These are phyloP conservation scores for Ceratina australensis DNA, from an alignment of 1,140 invertebrate genomes.

Conservation along the genomic window DNA sequence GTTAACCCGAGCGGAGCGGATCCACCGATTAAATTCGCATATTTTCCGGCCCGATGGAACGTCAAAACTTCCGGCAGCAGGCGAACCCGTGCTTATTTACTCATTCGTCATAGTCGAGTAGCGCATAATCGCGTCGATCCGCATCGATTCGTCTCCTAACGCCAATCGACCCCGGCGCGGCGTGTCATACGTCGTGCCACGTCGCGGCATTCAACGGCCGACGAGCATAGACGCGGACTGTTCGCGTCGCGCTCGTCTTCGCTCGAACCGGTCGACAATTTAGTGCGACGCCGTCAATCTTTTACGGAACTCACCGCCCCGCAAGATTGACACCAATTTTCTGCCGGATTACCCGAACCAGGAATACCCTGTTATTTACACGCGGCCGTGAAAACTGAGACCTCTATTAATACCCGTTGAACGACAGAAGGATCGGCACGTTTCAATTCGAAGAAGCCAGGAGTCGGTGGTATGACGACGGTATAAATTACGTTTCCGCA, in stretches of 20 bases:
- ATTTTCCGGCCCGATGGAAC: not conserved
- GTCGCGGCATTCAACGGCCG: conserved; percentile 11
- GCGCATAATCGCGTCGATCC: conserved; percentile 18
- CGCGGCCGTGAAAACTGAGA: too few species aligned
- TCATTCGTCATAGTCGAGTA: not conserved
- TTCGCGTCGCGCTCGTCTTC: conserved; percentile 16
- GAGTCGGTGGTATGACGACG: conserved; percentile 22
- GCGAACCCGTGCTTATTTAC: not conserved
- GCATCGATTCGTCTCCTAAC: conserved; percentile 27
- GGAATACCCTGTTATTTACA: too few species aligned
- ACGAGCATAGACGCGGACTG: too few species aligned
- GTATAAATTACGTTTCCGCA: conserved; percentile 27
- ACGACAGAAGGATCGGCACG: not conserved
- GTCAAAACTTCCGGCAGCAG: not conserved
- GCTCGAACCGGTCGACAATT: not conserved
- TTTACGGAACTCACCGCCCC: not conserved
- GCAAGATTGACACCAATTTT: not conserved
- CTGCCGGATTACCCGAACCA: not conserved
- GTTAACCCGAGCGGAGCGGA: too few species aligned
- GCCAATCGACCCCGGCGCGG: conserved; percentile 51
- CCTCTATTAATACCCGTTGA: not conserved
- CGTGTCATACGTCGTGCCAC: conserved; percentile 13
- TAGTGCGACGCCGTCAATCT: not conserved
- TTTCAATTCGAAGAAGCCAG: not conserved
- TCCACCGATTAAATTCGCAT: too few species aligned